phyloP scores from a whole-genome alignment of 2,797 vertebrate species.

The Decapterus maruadsi region DNA sequence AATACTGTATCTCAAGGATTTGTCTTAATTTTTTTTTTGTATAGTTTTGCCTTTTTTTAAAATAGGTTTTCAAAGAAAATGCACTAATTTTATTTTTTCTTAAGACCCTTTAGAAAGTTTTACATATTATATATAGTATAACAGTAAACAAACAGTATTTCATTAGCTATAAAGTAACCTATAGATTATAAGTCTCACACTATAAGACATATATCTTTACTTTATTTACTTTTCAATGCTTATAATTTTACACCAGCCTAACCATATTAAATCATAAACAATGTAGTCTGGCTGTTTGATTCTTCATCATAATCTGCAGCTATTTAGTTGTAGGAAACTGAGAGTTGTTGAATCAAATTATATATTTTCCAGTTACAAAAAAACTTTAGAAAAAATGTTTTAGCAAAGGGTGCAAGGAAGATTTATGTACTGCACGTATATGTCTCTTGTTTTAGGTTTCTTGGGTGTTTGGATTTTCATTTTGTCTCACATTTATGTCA shows the following conservation, averaged over 20 bases:
- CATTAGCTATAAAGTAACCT: background rate
- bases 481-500: background rate
- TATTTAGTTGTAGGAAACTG: too few relatives aligned
- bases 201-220: background rate
- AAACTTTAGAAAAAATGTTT: background rate
- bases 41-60: too few relatives aligned
- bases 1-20: too few relatives aligned
- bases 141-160: conserved; percentile 4
- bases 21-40: conserved; percentile 60
- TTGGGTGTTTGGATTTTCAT: background rate
- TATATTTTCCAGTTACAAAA: background rate
- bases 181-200: too few relatives aligned
- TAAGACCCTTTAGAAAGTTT: too few relatives aligned
- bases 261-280: background rate
- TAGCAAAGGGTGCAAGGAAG: background rate
- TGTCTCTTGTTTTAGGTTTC: background rate
- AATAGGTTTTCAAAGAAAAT: too few relatives aligned
- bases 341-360: too few relatives aligned
- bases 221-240: background rate
- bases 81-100: too few relatives aligned
- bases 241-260: background rate
- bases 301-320: background rate
- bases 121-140: too few relatives aligned
- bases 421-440: too few relatives aligned
- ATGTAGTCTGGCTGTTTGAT: background rate